Evolutionary conservation across 1,140 invertebrate species (phyloP), one percentile per base, ranked within the genome.

Genomic region (Heliconius hewitsoni): DNA sequence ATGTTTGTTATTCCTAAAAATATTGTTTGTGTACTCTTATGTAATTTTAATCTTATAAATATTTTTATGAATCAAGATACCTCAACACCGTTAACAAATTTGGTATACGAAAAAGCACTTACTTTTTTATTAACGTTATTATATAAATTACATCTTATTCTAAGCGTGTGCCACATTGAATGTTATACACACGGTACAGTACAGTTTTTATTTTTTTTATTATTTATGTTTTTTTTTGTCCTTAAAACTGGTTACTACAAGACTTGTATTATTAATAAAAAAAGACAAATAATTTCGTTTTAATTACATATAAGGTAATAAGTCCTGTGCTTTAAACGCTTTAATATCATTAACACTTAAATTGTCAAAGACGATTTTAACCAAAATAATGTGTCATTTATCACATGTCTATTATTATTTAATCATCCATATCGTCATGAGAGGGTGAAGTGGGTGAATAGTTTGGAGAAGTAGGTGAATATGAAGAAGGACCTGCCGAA

Each of bases 401-500:
- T 71, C 18, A 71, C 34, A 19, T 71, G 3, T 19, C 6, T 19
- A 71, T 50, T 80, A 81, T 73, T 8, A 18, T 82, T 85, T 91
- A 94, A 89, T 95, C 93, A 52, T 95, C 94, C 42, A 87, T 82
- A 57, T 93, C 93, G 73, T 95, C 93, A 73, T 86, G 87, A 71
- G 85, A 82, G 34, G 97, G 96, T 83, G 96, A 96, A 3, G 97
- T 96, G 4, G 97, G 97, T 30, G 97, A 97, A 89, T 97, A 97
- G 39, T 96, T 96, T 0, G 96, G 97, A 81, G 95, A 96, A 1
- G 97, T 97, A 0, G 97, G 97, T 1, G 97, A 97, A 88, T 98
- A 98, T 30, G 96, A 96, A 23, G 88, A 91, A 2, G 93, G 96
- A 72, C 95, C 95, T 6, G 97, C 97, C n/a, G 96, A 96, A 1